Conservation (phyloP, 1,140 invertebrate genomes). For the Pseudobourletiella spinata region DNA sequence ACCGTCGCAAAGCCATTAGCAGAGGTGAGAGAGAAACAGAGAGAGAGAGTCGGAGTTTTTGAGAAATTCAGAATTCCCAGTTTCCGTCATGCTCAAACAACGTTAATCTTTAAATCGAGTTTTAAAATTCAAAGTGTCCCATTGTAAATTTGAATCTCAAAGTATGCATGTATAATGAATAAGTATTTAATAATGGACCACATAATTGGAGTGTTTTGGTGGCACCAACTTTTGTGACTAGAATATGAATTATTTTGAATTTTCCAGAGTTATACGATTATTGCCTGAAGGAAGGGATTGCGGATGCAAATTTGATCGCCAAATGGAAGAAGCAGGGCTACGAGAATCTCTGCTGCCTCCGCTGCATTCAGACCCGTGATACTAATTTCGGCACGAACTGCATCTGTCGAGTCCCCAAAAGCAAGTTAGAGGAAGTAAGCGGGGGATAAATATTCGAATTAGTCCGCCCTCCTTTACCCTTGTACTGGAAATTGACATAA, state of each 20-base stretch:
- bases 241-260: constrained; percentile 32
- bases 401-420: constrained; percentile 96
- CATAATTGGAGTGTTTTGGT: too few relatives aligned
- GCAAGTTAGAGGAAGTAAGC: constrained; percentile 85
- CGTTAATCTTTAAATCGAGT: too few relatives aligned
- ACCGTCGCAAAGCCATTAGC: constrained; percentile 91
- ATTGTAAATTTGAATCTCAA: too few relatives aligned
- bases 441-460: too few relatives aligned
- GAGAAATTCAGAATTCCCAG: too few relatives aligned
- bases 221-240: too few relatives aligned
- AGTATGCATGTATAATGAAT: too few relatives aligned
- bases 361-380: constrained; percentile 96
- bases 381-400: constrained; percentile 99
- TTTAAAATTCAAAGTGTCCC: too few relatives aligned
- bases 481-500: background rate
- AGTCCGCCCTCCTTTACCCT: background rate
- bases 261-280: constrained; percentile 93
- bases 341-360: constrained; percentile 97
- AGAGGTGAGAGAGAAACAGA: too few relatives aligned
- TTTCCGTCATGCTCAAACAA: too few relatives aligned
- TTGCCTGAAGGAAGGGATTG: constrained; percentile 93
- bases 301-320: constrained; percentile 94
- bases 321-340: constrained; percentile 99
- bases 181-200: too few relatives aligned
- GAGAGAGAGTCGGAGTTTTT: too few relatives aligned